phyloP scores from a whole-genome alignment of 2,797 vertebrate genomes.

The Lacerta bilineata region DNA sequence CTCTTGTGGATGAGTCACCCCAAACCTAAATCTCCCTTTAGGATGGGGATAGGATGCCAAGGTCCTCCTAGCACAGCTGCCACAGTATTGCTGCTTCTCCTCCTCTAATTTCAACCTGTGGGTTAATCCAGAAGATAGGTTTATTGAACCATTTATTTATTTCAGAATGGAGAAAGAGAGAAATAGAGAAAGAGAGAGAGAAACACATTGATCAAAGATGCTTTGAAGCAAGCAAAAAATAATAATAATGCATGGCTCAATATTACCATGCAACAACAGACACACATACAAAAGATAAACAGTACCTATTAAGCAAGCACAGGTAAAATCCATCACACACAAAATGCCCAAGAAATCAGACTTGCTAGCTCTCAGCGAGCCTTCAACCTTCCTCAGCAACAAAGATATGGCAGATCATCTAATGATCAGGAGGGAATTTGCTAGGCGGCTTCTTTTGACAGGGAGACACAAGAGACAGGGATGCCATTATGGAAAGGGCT shows the following conservation, averaged over 20 bases:
- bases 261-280: background rate
- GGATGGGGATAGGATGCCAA: constrained; percentile 2
- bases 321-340: background rate
- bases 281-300: background rate
- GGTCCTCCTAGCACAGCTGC: background rate
- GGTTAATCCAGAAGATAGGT: constrained; percentile 20
- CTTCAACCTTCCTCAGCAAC: background rate
- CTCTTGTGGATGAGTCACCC: constrained; percentile 30
- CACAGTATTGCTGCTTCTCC: background rate
- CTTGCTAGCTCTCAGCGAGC: background rate
- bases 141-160: background rate
- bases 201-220: background rate
- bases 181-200: background rate
- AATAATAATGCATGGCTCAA: background rate
- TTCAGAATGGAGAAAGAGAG: background rate
- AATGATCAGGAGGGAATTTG: background rate
- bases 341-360: background rate
- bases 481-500: background rate
- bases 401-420: background rate
- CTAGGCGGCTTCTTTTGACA: background rate
- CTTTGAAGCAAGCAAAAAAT: background rate
- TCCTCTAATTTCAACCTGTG: constrained; percentile 25
- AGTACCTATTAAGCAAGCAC: background rate
- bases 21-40: constrained; percentile 13
- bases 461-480: background rate